Percentiles rank a stretch among this genome's conserved stretches.
Evolutionary conservation across 2,113 vertebrate species (phyloP).

Genomic region (Bubo scandiacus): DNA sequence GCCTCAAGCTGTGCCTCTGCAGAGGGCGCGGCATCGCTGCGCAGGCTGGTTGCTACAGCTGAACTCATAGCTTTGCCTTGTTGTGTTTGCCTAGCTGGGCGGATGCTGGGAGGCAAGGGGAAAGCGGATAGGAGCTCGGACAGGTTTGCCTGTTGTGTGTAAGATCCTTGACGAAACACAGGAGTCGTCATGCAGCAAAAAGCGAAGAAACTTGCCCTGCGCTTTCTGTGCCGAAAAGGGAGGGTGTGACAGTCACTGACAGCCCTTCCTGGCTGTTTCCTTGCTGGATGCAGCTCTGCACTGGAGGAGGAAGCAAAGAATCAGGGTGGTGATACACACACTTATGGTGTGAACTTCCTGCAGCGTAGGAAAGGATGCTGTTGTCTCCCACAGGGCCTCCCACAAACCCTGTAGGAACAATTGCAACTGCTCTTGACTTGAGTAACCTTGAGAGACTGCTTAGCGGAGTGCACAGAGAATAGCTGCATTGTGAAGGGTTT

Average conservation of each 20-base stretch:
- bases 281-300: neutral
- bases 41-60: neutral
- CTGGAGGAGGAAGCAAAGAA: neutral
- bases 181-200: neutral
- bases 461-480: neutral
- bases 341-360: neutral
- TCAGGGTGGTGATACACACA: rapidly evolving
- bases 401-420: neutral
- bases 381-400: neutral
- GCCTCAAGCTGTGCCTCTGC: neutral
- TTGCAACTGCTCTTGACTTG: neutral
- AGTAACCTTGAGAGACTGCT: neutral
- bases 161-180: neutral
- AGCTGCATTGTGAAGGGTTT: neutral
- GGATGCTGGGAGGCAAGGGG: neutral
- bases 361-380: neutral
- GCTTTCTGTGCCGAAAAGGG: neutral
- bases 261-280: neutral
- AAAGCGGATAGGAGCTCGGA: neutral
- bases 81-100: neutral
- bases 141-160: rapidly evolving
- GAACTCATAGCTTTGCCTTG: neutral
- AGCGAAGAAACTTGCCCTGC: neutral
- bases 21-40: rapidly evolving
- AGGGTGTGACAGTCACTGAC: neutral